Conservation (phyloP, 2,797 vertebrate species). For the Lithobates pipiens region DNA sequence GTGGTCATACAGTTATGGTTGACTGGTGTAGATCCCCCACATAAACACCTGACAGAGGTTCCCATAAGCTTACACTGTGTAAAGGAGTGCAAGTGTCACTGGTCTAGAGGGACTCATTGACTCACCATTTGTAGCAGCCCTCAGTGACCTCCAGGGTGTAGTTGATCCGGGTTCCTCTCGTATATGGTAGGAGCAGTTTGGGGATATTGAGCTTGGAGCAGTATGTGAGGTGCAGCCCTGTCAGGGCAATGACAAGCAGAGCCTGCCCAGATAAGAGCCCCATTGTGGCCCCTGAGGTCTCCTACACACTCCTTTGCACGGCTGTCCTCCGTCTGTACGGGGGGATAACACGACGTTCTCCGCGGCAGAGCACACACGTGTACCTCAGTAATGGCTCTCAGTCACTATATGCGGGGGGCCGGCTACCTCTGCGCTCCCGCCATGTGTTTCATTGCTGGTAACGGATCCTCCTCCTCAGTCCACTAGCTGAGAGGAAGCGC, state of each 20-base stretch:
- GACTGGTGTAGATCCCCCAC: too few relatives aligned
- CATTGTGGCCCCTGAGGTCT: not conserved
- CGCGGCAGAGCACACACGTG: too few relatives aligned
- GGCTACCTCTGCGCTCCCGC: constrained; percentile 12
- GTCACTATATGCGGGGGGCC: not conserved
- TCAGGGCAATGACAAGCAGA: not conserved
- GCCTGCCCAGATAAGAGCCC: not conserved
- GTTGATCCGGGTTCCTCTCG: constrained; percentile 87
- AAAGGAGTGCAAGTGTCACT: too few relatives aligned
- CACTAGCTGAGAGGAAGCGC: constrained; percentile 39
- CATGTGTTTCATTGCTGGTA: constrained; percentile 37
- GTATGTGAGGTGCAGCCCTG: constrained; percentile 41
- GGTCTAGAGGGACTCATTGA: too few relatives aligned
- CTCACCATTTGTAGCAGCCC: constrained; percentile 96
- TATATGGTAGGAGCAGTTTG: constrained; percentile 90
- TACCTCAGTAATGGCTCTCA: not conserved
- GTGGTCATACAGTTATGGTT: too few relatives aligned
- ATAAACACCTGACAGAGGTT: too few relatives aligned
- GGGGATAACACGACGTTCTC: too few relatives aligned
- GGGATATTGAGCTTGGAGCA: constrained; percentile 89
- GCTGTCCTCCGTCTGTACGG: too few relatives aligned
- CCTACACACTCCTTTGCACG: too few relatives aligned
- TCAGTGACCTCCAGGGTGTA: constrained; percentile 92
- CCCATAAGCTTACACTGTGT: too few relatives aligned
- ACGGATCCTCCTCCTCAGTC: constrained; percentile 11